Evolutionary conservation across 2,888 invertebrate species (phyloP).

Genomic region (Malacosoma neustria): DNA sequence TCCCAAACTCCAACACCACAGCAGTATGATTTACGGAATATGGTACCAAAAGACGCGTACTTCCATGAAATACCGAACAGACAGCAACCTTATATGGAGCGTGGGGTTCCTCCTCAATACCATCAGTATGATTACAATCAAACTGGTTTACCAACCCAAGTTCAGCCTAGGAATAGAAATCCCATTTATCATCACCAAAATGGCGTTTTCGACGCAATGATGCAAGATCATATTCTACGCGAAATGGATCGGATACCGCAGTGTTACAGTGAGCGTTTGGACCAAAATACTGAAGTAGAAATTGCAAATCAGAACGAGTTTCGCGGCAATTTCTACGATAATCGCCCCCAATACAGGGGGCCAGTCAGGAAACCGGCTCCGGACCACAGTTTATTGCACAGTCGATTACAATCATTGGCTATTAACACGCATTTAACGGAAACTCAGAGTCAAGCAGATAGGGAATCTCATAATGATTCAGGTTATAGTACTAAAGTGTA

Average conservation of each 20-base stretch:
- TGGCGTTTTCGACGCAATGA: constrained; percentile 67
- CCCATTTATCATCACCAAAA: constrained; percentile 59
- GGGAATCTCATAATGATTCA: constrained; percentile 87
- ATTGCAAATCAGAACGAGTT: constrained; percentile 62
- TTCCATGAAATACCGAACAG: constrained; percentile 74
- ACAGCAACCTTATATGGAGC: constrained; percentile 55
- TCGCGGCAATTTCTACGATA: constrained; percentile 55
- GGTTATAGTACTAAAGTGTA: constrained; percentile 90
- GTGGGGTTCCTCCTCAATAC: constrained; percentile 40
- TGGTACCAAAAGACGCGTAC: constrained; percentile 77
- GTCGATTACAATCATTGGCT: constrained; percentile 59
- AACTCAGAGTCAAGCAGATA: constrained; percentile 68
- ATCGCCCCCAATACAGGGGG: constrained; percentile 45
- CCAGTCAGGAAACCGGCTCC: constrained; percentile 44
- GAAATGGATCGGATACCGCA: constrained; percentile 69
- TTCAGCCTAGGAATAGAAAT: constrained; percentile 52
- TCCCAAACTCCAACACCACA: constrained; percentile 53
- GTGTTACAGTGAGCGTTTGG: constrained; percentile 60
- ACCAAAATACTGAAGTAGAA: constrained; percentile 64
- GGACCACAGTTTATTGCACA: constrained; percentile 59
- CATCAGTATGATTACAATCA: constrained; percentile 52
- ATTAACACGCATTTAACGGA: constrained; percentile 67
- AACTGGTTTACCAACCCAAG: constrained; percentile 39
- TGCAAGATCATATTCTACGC: constrained; percentile 68
- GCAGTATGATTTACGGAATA: constrained; percentile 37